phyloP scores from a whole-genome alignment of 2,797 vertebrate species.

The Rhodeus uyekii region DNA sequence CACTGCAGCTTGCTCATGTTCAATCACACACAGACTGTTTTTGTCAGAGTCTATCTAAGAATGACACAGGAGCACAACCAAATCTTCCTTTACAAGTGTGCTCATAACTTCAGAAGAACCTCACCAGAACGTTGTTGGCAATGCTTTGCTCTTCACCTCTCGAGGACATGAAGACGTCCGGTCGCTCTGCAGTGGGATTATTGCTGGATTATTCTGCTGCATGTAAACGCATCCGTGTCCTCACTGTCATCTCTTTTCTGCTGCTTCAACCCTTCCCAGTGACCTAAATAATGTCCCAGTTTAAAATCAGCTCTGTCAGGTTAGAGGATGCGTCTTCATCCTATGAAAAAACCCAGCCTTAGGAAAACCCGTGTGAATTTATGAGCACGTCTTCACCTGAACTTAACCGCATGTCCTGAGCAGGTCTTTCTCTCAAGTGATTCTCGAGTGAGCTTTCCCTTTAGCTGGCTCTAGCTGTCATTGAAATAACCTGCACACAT shows the following conservation, averaged over 20 bases:
- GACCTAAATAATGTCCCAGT: constrained; percentile 25
- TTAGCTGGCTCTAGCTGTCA: not conserved
- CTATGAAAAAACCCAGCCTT: not conserved
- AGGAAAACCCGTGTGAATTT: not conserved
- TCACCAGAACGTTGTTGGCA: not conserved
- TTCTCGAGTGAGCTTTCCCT: not conserved
- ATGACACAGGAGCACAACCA: not conserved
- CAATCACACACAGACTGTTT: not conserved
- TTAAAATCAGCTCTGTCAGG: not conserved
- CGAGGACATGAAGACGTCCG: too few species aligned
- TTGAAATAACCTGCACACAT: not conserved
- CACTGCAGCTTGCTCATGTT: not conserved
- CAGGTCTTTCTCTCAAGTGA: not conserved
- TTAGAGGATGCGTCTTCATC: not conserved
- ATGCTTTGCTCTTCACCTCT: not conserved
- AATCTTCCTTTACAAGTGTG: too few species aligned
- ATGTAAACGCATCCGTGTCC: not conserved
- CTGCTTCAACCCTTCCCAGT: not conserved
- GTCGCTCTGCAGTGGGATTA: too few species aligned
- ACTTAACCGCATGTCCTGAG: not conserved
- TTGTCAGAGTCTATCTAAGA: not conserved
- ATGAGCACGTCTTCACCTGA: not conserved
- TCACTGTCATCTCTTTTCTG: not conserved
- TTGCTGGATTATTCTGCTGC: not conserved
- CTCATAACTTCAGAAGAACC: not conserved